Evolutionary conservation across 1,140 invertebrate species (phyloP).

Genomic region (Marisa cornuarietis): DNA sequence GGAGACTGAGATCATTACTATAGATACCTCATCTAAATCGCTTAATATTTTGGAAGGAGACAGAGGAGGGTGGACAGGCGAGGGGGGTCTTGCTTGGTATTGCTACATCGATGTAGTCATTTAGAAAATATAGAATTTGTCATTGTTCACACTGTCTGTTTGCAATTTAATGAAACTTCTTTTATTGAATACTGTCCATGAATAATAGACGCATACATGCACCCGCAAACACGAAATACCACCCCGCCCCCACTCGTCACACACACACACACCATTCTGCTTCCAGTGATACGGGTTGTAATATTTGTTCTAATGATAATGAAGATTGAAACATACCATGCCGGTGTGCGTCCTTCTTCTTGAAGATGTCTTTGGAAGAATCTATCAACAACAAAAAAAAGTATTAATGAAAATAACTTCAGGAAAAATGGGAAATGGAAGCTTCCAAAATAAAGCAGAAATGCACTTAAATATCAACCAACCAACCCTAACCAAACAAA

Average conservation of each 20-base stretch:
- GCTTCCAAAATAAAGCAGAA: background rate
- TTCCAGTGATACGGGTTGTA: background rate
- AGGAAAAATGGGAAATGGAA: background rate
- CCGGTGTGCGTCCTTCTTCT: constrained; percentile 30
- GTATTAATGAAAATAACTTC: background rate
- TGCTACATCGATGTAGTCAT: too few relatives aligned
- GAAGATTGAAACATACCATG: constrained; percentile 10
- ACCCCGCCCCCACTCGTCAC: constrained; percentile 1
- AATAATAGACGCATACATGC: background rate
- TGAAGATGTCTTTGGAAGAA: background rate
- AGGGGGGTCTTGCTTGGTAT: too few relatives aligned
- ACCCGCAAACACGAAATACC: background rate
- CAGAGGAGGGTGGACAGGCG: too few relatives aligned
- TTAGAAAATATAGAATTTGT: too few relatives aligned
- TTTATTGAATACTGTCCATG: too few relatives aligned
- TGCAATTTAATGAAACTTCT: too few relatives aligned
- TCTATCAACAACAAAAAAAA: background rate
- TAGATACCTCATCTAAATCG: too few relatives aligned
- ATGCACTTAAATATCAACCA: constrained; percentile 2
- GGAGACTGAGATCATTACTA: too few relatives aligned
- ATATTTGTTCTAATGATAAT: background rate
- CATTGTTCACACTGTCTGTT: too few relatives aligned
- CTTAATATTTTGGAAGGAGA: too few relatives aligned
- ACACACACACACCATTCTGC: constrained; percentile 3
- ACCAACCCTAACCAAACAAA: background rate